Evolutionary conservation across 2,888 invertebrate genomes (phyloP), one percentile per base, ranked within the genome.

Genomic region (Pseudococcus viburni): DNA sequence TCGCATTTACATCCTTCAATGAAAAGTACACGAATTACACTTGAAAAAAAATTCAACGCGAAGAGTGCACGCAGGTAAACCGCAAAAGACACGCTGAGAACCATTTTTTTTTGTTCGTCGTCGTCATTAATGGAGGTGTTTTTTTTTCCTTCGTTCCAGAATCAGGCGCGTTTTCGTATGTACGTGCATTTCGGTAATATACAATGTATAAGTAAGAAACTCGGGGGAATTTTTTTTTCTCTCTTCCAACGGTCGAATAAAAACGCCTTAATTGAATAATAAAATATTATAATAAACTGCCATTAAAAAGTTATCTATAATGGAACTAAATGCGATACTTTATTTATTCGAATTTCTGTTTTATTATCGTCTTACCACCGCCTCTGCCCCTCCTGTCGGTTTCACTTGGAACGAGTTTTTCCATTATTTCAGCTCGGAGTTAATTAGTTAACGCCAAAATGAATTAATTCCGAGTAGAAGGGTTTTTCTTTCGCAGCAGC

Each of bases 251-350:
- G 73, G 26, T 19, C 33, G 46, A 42, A 46, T 33, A 83, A 83
- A 83, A 83, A 83, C 80, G 80, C 80, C 68, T 86, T 86, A 86
- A 86, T 86, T 73, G 86, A 86, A 86, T 77, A 73, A 68, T 86
- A 73, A 73, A 86, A 86, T 86, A 86, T 86, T 86, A 73, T 73
- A 86, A 86, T 86, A 86, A 86, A 86, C 80, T 86, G 86, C 86
- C 73, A 86, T 86, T 86, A 86, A 86, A 86, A 86, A 86, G 86
- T 86, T 86, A 86, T 64, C 86, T 86, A 86, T 86, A 86, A 86
- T 86, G 86, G 86, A 86, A 64, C 86, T 86, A 86, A 86, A 86
- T 86, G 86, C 64, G 86, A 73, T 86, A 86, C 42, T 46, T 48
- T 86, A 48, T 42, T 73, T 86, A 42, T 83, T 83, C 80, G 80